These are phyloP conservation scores for Drosophila repleta DNA, from an alignment of 1,140 invertebrate genomes.

Conservation along the genomic window DNA sequence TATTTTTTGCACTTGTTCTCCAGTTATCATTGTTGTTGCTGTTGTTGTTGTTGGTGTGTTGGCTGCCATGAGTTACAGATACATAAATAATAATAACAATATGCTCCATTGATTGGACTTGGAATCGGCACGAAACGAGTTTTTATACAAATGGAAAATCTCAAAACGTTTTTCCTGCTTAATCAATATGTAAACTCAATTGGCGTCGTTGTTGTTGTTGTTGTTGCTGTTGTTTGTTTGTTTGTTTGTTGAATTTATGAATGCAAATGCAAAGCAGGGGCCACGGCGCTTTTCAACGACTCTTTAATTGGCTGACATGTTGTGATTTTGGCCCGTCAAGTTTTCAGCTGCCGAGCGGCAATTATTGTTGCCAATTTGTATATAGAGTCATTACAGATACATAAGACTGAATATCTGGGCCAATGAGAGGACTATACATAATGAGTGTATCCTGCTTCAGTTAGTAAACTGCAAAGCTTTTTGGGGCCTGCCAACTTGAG, in stretches of 20 bases:
- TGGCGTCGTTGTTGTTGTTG: constrained; percentile 34
- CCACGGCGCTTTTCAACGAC: constrained; percentile 55
- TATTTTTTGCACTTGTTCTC: constrained; percentile 69
- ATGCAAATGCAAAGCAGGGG: constrained; percentile 30
- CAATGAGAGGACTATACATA: background rate
- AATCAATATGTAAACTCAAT: constrained; percentile 55
- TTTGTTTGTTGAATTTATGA: constrained; percentile 40
- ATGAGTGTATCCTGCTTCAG: background rate
- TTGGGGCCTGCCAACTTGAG: no score
- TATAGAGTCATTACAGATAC: constrained; percentile 18
- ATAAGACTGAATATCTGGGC: background rate
- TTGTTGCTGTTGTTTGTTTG: constrained; percentile 3
- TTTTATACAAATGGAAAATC: constrained; percentile 65
- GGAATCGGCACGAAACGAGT: constrained; percentile 56
- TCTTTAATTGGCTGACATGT: constrained; percentile 79
- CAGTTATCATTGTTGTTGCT: constrained; percentile 49
- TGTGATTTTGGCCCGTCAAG: constrained; percentile 76
- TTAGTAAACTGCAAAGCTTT: background rate
- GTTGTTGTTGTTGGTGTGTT: constrained; percentile 32
- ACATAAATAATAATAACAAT: constrained; percentile 76
- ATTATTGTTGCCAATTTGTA: constrained; percentile 34
- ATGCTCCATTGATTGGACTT: constrained; percentile 69
- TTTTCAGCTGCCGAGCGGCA: constrained; percentile 38
- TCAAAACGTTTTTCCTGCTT: constrained; percentile 39
- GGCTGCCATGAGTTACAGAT: constrained; percentile 79